Conservation (phyloP, 2,888 invertebrate genomes). For the Dryomyza anilis region DNA sequence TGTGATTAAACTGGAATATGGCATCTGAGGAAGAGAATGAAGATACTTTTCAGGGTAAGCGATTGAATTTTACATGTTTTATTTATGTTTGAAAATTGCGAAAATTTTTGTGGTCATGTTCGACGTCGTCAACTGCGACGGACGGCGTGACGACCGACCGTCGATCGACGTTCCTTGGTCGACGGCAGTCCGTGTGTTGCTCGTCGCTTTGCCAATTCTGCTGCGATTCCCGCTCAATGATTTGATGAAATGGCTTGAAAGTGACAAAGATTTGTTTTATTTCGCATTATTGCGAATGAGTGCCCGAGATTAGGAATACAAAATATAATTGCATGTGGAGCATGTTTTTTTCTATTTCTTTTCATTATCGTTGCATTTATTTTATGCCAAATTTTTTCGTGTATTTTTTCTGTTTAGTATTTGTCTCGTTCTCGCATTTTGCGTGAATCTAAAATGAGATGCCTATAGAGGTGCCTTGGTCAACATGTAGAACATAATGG, state of each 20-base stretch:
- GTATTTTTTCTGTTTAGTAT: neutral
- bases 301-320: neutral
- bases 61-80: neutral
- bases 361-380: constrained; percentile 6
- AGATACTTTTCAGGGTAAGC: constrained; percentile 84
- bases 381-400: constrained; percentile 1
- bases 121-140: constrained; percentile 19
- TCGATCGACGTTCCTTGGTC: neutral
- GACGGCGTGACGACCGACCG: neutral
- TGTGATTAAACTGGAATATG: constrained; percentile 64
- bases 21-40: constrained; percentile 89
- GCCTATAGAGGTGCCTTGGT: neutral
- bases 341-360: constrained; percentile 3
- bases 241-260: neutral
- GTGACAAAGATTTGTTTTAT: neutral
- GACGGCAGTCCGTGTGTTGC: too few species aligned
- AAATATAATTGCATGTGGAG: neutral
- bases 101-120: constrained; percentile 29
- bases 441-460: neutral
- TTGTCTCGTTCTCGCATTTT: neutral
- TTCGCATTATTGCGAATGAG: neutral
- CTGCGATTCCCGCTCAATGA: neutral
- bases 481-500: neutral
- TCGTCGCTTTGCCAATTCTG: neutral
- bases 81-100: constrained; percentile 24